Percentiles rank a stretch among this genome's conserved stretches.
phyloP scores from a whole-genome alignment of 2,888 invertebrate species.

The Cryptocheilus praepositus region DNA sequence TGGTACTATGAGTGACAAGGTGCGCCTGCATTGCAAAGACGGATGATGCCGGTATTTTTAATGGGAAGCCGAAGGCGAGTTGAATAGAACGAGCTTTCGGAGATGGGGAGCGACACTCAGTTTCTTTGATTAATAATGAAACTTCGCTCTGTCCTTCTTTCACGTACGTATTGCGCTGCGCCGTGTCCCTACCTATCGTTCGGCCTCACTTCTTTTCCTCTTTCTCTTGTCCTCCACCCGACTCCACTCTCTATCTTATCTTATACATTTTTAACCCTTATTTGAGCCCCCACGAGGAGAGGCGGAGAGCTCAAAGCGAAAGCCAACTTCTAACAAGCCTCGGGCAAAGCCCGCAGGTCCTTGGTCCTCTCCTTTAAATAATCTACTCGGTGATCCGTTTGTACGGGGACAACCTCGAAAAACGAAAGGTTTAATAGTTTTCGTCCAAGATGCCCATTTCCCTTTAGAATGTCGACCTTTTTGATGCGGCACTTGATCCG shows the following conservation, averaged over 20 bases:
- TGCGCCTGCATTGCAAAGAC: slow-evolving; percentile 37
- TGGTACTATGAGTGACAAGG: slow-evolving; percentile 10
- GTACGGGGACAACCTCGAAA: no score
- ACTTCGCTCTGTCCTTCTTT: slow-evolving; percentile 50
- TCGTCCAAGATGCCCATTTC: slow-evolving; percentile 19
- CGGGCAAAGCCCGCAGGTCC: slow-evolving; percentile 42
- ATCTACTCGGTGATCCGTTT: slow-evolving; percentile 49
- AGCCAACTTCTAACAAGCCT: slow-evolving; percentile 61
- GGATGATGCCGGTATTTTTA: slow-evolving; percentile 53
- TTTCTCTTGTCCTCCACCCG: slow-evolving; percentile 16
- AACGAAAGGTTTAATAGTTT: slow-evolving; percentile 32
- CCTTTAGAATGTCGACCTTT: slow-evolving; percentile 35
- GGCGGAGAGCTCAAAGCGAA: slow-evolving; percentile 54
- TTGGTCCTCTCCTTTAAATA: slow-evolving; percentile 55
- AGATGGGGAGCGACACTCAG: slow-evolving; percentile 53
- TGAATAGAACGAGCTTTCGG: slow-evolving; percentile 57
- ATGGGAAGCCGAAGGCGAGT: slow-evolving; percentile 57
- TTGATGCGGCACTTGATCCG: not conserved
- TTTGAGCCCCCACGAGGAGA: slow-evolving; percentile 41
- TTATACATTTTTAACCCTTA: slow-evolving; percentile 65
- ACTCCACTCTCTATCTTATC: slow-evolving; percentile 44
- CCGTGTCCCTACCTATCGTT: slow-evolving; percentile 28
- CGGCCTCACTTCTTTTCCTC: slow-evolving; percentile 30
- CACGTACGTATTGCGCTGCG: slow-evolving; percentile 18
- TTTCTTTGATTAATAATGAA: slow-evolving; percentile 68